Evolutionary conservation across 2,113 vertebrate genomes (phyloP), one percentile per base, ranked within the genome.

Genomic region (Gobius niger): DNA sequence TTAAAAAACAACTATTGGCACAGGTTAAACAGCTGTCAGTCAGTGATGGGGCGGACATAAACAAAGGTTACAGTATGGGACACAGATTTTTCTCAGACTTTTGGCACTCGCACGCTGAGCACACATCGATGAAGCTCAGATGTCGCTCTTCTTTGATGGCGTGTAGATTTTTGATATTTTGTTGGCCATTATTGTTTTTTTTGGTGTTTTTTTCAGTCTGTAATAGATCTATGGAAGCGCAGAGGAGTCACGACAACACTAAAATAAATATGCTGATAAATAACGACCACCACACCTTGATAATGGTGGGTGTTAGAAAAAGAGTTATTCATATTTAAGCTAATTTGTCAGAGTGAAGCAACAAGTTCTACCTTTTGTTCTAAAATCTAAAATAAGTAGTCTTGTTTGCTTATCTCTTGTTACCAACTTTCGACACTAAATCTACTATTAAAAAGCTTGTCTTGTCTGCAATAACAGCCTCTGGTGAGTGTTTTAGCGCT

Each of bases 81-180:
- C 8, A 46, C 42, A 59, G 52, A 61, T 60, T 73, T 47, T 73
- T 47, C 41, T 63, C 12, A 50, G 6, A 70, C 68, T 86, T 34
- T 89, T 90, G 86, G 84, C 89, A 87, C 82, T 80, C 66, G 64
- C 77, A 77, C 73, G 47, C 70, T 56, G 52, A 24, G 56, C 24
- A 42, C 47, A 34, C 61, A 82, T 63, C 60, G 3, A 70, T 61
- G 73, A 69, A 68, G 57, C 65, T 79, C 1, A 34, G 19, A 63
- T 63, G 18, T 16, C n/a, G 0, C 47, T n/a, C 40, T 64, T 44
- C 40, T 9, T 2, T 18, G 18, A 7, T 60, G 34, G 65, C 63
- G 50, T 51, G 54, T 67, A 53, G 63, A 59, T 18, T 9, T 75
- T 42, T 66, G 41, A 56, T 70, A 41, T 57, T 34, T 40, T 14